Percentiles rank a stretch among this genome's conserved stretches.
phyloP scores from a whole-genome alignment of 2,888 invertebrate species.

The Trichopria drosophilae region DNA sequence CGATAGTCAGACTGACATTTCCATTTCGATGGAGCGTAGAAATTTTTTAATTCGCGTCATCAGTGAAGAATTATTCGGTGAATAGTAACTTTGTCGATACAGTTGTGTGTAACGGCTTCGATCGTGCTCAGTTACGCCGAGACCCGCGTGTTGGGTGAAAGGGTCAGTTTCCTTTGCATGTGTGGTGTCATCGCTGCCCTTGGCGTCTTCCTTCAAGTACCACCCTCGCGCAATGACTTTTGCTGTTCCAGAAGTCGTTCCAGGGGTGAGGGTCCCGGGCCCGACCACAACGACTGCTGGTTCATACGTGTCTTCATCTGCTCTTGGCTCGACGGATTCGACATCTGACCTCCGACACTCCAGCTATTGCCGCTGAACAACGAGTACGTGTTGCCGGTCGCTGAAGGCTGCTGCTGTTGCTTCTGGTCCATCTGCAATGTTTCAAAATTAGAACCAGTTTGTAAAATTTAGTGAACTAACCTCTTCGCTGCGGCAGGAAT shows the following conservation, averaged over 20 bases:
- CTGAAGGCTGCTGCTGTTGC: conserved; percentile 48
- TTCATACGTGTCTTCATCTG: conserved; percentile 45
- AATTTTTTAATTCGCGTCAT: no score
- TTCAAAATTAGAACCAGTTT: conserved; percentile 1
- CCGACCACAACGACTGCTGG: conserved; percentile 75
- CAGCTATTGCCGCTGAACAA: conserved; percentile 60
- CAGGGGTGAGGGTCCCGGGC: conserved; percentile 76
- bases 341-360: conserved; percentile 26
- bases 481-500: no score
- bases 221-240: conserved; percentile 64
- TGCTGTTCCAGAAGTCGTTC: conserved; percentile 81
- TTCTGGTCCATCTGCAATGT: conserved; percentile 54
- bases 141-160: conserved; percentile 14
- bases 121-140: conserved; percentile 11
- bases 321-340: conserved; percentile 32
- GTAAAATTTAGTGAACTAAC: no score
- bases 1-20: no score
- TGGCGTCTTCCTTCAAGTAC: conserved; percentile 50
- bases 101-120: no score
- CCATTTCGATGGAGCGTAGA: no score
- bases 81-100: no score
- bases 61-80: no score
- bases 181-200: neutral
- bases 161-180: conserved; percentile 8
- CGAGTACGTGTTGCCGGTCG: conserved; percentile 61